Evolutionary conservation across 2,113 vertebrate genomes (phyloP).

Genomic region (Pitta sordida): DNA sequence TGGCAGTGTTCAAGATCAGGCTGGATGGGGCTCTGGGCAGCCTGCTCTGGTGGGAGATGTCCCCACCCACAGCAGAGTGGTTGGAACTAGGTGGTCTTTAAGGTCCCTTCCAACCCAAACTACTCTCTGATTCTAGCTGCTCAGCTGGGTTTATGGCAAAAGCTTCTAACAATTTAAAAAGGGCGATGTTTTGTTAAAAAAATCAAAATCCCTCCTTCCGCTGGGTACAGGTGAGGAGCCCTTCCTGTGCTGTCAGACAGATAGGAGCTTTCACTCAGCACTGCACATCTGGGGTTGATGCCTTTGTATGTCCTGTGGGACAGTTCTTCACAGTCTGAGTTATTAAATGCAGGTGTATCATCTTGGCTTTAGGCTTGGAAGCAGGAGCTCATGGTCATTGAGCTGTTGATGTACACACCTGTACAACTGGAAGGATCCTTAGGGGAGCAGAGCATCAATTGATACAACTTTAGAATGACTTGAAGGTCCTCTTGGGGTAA

Average conservation of each 20-base stretch:
- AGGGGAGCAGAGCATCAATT: neutral
- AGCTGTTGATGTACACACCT: neutral
- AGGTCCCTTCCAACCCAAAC: neutral
- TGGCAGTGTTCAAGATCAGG: neutral
- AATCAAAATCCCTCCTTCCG: rapidly evolving
- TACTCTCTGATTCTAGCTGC: neutral
- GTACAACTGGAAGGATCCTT: neutral
- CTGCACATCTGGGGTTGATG: rapidly evolving
- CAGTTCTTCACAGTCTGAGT: rapidly evolving
- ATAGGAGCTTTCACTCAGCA: rapidly evolving
- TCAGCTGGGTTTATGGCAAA: rapidly evolving
- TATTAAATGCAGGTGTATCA: neutral
- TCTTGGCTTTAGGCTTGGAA: neutral
- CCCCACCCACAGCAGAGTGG: too few relatives aligned
- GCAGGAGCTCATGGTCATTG: rapidly evolving
- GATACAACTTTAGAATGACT: neutral
- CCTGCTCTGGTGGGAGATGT: neutral
- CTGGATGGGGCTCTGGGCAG: neutral
- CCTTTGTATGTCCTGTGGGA: rapidly evolving
- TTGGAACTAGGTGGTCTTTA: neutral
- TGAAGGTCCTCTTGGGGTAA: neutral
- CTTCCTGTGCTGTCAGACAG: rapidly evolving
- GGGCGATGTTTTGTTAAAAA: neutral
- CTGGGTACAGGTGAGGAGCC: neutral
- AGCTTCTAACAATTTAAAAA: neutral